phyloP scores from a whole-genome alignment of 2,797 vertebrate genomes.

The Neosalanx taihuensis region DNA sequence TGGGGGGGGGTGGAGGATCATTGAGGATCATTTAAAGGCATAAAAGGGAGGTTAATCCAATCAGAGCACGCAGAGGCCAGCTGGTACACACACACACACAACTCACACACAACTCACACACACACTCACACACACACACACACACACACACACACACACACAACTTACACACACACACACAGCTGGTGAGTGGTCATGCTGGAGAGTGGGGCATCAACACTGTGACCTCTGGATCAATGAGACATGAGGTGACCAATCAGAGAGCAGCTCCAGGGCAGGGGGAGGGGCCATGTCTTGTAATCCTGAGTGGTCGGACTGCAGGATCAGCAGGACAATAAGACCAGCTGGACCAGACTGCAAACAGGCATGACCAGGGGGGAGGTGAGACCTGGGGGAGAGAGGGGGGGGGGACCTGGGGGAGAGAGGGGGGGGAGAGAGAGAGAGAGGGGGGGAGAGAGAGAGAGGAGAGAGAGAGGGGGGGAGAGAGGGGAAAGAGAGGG shows the following conservation, averaged over 20 bases:
- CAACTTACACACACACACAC: constrained; percentile 37
- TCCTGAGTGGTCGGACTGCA: constrained; percentile 15
- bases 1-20: constrained; percentile 33
- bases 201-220: constrained; percentile 62
- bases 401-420: too few relatives aligned
- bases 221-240: constrained; percentile 69
- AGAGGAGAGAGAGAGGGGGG: too few relatives aligned
- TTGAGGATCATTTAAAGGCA: constrained; percentile 64
- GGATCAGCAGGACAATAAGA: background rate
- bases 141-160: constrained; percentile 34
- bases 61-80: constrained; percentile 66
- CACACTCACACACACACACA: constrained; percentile 20
- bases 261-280: constrained; percentile 36
- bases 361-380: background rate
- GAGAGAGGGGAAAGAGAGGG: too few relatives aligned
- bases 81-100: constrained; percentile 55
- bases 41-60: constrained; percentile 76
- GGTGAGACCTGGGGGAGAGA: too few relatives aligned
- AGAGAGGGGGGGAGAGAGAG: background rate
- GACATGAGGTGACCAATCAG: constrained; percentile 54
- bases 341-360: background rate
- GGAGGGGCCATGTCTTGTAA: constrained; percentile 10
- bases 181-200: constrained; percentile 66
- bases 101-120: background rate
- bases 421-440: too few relatives aligned